phyloP scores from a whole-genome alignment of 2,888 invertebrate species.

The Thysanoteuthis rhombus region DNA sequence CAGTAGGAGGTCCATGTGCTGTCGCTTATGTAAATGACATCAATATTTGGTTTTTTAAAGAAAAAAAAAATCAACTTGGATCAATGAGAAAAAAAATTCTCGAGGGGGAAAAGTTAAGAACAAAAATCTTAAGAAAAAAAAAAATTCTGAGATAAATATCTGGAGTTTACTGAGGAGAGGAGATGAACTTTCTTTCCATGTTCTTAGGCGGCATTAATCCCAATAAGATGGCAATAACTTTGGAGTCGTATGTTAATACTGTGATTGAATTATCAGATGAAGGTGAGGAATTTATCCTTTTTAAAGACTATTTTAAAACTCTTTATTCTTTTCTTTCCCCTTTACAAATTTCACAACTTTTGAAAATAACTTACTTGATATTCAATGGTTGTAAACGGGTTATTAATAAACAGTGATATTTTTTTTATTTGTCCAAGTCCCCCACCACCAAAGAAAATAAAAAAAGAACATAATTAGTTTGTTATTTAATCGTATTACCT shows the following conservation, averaged over 20 bases:
- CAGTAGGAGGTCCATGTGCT: background rate
- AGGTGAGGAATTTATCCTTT: constrained; percentile 73
- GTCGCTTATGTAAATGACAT: background rate
- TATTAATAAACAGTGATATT: too few species aligned
- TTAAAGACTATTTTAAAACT: background rate
- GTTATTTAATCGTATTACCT: too few species aligned
- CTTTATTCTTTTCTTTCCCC: background rate
- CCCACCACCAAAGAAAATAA: too few species aligned
- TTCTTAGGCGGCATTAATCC: background rate
- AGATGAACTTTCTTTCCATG: background rate
- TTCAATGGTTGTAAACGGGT: too few species aligned
- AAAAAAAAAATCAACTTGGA: background rate
- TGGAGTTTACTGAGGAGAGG: background rate
- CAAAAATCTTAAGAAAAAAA: background rate
- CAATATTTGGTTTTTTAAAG: background rate
- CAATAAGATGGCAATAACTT: constrained; percentile 70
- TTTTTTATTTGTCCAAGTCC: too few species aligned
- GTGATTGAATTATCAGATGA: constrained; percentile 85
- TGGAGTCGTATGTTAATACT: constrained; percentile 92
- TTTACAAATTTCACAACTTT: background rate
- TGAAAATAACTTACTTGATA: background rate
- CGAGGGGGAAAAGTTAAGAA: background rate
- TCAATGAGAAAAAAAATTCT: background rate
- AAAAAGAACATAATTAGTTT: too few species aligned
- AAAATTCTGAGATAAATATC: background rate